Conservation (phyloP, 1,140 invertebrate genomes). For the Coptotermes formosanus region DNA sequence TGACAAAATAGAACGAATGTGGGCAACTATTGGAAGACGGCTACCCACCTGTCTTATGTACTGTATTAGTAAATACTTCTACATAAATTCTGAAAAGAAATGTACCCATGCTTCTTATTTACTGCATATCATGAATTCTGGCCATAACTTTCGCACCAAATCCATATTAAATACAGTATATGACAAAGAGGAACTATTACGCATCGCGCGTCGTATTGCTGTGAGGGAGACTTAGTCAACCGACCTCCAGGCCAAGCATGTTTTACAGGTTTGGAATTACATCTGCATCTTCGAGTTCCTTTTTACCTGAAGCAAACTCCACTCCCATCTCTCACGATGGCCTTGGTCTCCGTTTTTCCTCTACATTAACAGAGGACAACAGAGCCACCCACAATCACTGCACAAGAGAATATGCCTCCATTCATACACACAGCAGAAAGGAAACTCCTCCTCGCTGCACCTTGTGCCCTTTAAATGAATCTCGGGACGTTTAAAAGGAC, state of each 20-base stretch:
- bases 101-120: not conserved
- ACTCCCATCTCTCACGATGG: conserved; percentile 2
- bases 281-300: not conserved
- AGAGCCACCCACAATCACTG: not conserved
- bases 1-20: too few species aligned
- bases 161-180: not conserved
- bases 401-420: not conserved
- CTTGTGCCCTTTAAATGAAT: conserved; percentile 1
- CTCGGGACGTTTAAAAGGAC: not conserved
- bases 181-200: not conserved
- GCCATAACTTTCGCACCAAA: not conserved
- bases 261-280: conserved; percentile 8
- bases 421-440: not conserved
- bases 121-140: not conserved
- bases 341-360: conserved; percentile 10
- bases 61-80: too few species aligned
- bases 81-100: not conserved
- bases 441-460: not conserved
- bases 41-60: too few species aligned
- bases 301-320: not conserved
- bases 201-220: not conserved
- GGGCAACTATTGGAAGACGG: too few species aligned
- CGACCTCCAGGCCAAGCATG: not conserved
- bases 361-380: not conserved
- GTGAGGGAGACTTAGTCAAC: not conserved